Evolutionary conservation across 2,797 vertebrate species (phyloP).

Genomic region (Hippopotamyrus pictus): DNA sequence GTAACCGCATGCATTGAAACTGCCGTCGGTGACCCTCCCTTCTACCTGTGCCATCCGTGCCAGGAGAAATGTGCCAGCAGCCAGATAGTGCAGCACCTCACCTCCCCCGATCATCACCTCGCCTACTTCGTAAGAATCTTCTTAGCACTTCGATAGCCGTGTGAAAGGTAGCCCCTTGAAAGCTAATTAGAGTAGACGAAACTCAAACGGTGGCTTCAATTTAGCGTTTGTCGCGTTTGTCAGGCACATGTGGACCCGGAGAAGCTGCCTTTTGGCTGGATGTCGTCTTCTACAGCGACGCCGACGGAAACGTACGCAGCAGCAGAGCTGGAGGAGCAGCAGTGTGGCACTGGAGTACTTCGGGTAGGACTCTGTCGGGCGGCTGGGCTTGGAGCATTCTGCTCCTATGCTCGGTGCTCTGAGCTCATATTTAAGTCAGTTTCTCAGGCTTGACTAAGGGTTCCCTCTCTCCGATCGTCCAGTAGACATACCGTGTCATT

Average conservation of each 20-base stretch:
- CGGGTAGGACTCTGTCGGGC: slow-evolving; percentile 33
- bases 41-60: slow-evolving; percentile 56
- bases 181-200: not conserved
- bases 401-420: not conserved
- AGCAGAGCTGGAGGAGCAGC: not conserved
- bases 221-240: not conserved
- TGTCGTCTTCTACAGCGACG: slow-evolving; percentile 1
- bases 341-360: not conserved
- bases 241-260: slow-evolving; percentile 46
- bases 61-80: not conserved
- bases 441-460: not conserved
- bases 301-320: rapidly evolving
- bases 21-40: rapidly evolving
- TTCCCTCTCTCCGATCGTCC: not conserved
- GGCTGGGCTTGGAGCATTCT: not conserved
- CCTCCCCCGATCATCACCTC: slow-evolving; percentile 27
- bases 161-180: not conserved
- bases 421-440: not conserved
- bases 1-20: slow-evolving; percentile 43
- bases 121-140: slow-evolving; percentile 48
- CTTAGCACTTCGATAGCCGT: not conserved
- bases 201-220: not conserved
- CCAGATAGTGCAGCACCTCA: slow-evolving; percentile 23
- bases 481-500: not conserved
- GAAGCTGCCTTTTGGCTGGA: slow-evolving; percentile 42